Conservation (phyloP, 2,888 invertebrate species). For the Thumatha senex region DNA sequence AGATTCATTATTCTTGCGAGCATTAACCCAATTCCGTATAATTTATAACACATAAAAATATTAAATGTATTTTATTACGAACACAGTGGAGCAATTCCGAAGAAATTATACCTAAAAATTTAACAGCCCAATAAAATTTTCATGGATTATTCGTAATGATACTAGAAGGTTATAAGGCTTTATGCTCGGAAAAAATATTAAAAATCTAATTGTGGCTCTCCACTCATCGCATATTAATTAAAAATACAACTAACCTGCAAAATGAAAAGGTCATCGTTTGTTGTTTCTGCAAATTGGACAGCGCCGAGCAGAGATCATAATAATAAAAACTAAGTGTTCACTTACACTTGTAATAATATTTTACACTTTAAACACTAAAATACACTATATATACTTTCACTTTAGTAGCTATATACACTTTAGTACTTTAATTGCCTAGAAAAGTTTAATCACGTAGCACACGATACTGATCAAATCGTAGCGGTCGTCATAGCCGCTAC, state of each 20-base stretch:
- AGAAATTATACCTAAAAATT: constrained; percentile 21
- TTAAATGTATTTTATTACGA: constrained; percentile 26
- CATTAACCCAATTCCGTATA: constrained; percentile 1
- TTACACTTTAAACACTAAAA: constrained; percentile 45
- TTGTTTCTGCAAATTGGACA: constrained; percentile 62
- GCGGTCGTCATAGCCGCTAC: constrained; percentile 43
- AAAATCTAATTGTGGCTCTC: constrained; percentile 14
- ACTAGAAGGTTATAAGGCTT: constrained; percentile 29
- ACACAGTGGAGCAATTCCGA: constrained; percentile 20
- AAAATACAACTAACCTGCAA: constrained; percentile 75
- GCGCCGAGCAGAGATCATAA: constrained; percentile 48
- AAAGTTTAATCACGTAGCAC: constrained; percentile 41
- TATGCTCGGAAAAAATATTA: constrained; percentile 17
- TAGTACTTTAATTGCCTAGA: constrained; percentile 23
- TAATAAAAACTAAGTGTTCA: constrained; percentile 46
- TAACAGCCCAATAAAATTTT: constrained; percentile 29
- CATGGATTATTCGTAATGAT: constrained; percentile 19
- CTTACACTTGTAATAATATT: constrained; percentile 44
- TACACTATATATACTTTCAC: constrained; percentile 38
- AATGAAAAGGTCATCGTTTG: constrained; percentile 69
- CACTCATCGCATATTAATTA: constrained; percentile 58
- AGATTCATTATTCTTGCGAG: neutral
- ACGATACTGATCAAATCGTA: constrained; percentile 43
- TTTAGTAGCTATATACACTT: constrained; percentile 38
- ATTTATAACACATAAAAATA: constrained; percentile 29